Conservation (phyloP, 1,140 invertebrate genomes). For the Saccostrea glomerata region DNA sequence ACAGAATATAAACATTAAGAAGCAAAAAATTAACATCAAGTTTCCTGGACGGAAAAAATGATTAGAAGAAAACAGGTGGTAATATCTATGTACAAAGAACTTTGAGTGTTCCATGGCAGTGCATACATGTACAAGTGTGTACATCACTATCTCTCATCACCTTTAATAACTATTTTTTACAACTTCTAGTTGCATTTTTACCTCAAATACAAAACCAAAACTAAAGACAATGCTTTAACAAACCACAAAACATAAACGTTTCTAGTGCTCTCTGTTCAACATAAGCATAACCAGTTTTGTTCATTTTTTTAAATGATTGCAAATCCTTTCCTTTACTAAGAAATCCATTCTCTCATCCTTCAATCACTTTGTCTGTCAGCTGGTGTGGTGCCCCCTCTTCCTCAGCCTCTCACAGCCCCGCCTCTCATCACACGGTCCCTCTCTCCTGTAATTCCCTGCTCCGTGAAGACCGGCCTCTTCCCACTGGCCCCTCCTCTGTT, state of each 20-base stretch:
- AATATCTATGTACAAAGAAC: background rate
- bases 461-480: background rate
- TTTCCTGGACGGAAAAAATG: conserved; percentile 33
- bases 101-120: background rate
- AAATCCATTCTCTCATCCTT: background rate
- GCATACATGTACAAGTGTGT: background rate
- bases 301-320: background rate
- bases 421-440: too few species aligned
- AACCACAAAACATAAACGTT: background rate
- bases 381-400: background rate
- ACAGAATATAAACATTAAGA: background rate
- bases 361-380: background rate
- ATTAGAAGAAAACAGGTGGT: background rate
- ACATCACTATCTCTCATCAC: background rate
- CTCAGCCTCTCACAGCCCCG: background rate
- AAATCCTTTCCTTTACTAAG: background rate
- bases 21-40: background rate
- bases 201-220: too few species aligned
- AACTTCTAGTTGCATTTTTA: background rate
- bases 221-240: background rate
- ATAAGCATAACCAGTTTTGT: background rate
- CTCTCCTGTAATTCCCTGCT: background rate
- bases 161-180: background rate
- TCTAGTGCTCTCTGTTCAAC: background rate
- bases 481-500: background rate